phyloP scores from a whole-genome alignment of 2,797 vertebrate genomes.

The Sylvilagus floridanus region DNA sequence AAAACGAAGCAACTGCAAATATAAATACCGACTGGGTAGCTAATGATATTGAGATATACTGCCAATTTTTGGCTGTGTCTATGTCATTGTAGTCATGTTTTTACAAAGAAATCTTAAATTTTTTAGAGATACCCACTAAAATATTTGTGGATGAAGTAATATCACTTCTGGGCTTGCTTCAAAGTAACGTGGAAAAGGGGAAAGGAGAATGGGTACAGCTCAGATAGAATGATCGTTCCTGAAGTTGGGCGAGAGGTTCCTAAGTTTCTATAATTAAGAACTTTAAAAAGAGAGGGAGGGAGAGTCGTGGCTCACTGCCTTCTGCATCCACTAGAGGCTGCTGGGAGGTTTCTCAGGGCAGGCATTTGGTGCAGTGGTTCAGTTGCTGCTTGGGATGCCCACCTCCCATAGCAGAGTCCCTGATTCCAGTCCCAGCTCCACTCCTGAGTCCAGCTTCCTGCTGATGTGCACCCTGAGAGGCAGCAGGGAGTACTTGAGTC shows the following conservation, averaged over 20 bases:
- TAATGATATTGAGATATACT: neutral
- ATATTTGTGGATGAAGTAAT: neutral
- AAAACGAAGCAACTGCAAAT: neutral
- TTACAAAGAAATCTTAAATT: neutral
- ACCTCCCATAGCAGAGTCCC: too few relatives aligned
- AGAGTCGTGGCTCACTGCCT: neutral
- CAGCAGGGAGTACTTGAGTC: too few relatives aligned
- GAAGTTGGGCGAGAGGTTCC: neutral
- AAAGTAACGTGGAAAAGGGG: neutral
- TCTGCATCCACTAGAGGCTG: slow-evolving; percentile 32
- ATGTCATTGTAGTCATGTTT: neutral
- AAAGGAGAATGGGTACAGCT: neutral
- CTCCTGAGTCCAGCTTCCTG: too few relatives aligned
- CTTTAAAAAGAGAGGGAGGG: neutral
- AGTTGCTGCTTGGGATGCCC: too few relatives aligned
- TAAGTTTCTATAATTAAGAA: slow-evolving; percentile 9
- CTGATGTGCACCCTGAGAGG: too few relatives aligned
- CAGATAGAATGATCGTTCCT: neutral
- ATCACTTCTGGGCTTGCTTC: neutral
- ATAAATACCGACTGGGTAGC: neutral
- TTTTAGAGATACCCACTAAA: slow-evolving; percentile 11
- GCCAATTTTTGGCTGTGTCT: neutral
- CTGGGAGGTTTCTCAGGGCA: neutral
- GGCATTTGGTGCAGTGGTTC: too few relatives aligned
- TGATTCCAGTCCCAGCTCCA: too few relatives aligned